Base-by-base conservation (phyloP, 1,140 invertebrate species). In the Venturia canescens region DNA sequence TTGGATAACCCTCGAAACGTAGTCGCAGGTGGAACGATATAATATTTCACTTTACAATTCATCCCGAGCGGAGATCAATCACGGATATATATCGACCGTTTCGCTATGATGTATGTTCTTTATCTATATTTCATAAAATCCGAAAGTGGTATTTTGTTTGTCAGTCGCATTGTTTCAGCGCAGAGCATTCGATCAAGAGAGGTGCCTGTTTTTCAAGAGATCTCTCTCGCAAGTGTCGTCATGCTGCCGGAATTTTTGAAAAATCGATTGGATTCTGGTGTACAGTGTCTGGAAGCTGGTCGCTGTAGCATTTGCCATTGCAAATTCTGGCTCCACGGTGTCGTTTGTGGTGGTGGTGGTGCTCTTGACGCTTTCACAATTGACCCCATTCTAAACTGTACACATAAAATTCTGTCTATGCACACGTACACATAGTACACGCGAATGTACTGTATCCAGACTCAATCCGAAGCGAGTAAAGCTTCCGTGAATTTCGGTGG, bases 361-460 rank as follows among this genome's bases (percentile, higher is more conserved):
- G 69, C 69, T 71, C 69, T 71, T 78, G 85, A 83, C 84, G 84
- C 82, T 87, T 87, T 87, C 83, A 85, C 85, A 87, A 86, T 88
- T 86, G 86, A 89, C 85, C 88, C 79, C 85, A 84, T 89, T 90
- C 83, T 80, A 84, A 76, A 82, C 80, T 84, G 71, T 84, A 80
- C 83, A 78, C 66, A 63, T 63, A 63, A 63, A 63, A 63, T 63
- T 13, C 60, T 63, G 34, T 63, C 57, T 31, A 77, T 77, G 23
- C 50, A 75, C 44, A 44, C 15, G 50, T 50, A 75, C 67, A 71
- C 48, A 67, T 67, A 26, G 21, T 71, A 26, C 34, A 21, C 48
- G 48, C 48, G 60, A 23, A 26, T 26, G 27, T 63, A 63, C 60
- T 23, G 60, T 71, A 71, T 71, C 38, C 29, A 38, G 31, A 71